Evolutionary conservation across 2,113 vertebrate genomes (phyloP), one percentile per base, ranked within the genome.

Genomic region (Varanus salvator): DNA sequence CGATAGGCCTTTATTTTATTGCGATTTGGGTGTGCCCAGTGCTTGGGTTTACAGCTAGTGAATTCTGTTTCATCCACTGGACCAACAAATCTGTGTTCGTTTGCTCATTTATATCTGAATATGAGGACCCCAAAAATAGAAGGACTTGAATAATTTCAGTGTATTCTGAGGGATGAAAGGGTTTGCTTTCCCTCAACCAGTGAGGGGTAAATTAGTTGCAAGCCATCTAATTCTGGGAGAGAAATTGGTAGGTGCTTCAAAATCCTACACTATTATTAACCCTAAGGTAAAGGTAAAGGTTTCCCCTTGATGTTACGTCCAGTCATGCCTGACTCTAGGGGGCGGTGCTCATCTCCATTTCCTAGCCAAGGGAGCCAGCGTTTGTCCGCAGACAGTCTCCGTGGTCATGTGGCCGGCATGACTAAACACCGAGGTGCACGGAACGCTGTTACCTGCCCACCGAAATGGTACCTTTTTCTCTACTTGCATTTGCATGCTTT

Each of bases 71-170:
- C 75, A 29, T 87, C 57, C 34, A 77, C 25, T n/a, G 66, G 7
- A 31, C 48, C 27, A 38, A 80, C 68, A 2, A 80, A 31, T 29
- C 69, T 6, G 0, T 82, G 68, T 34, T 82, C 9, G 38, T 78
- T 77, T 69, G 38, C 44, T 6, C 38, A 11, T 50, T 48, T 60
- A 44, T 88, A 74, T 19, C 1, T 75, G 48, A 75, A 34, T 57
- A 23, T 71, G 52, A 85, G 48, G 66, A 72, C n/a, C 69, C 80
- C 64, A 11, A 80, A 87, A 80, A 87, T 87, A 52, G 29, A 57
- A 71, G n/a, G 78, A 81, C 48, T 88, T 66, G 81, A 68, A 52
- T 72, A 2, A 52, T 81, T 72, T 81, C 31, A 71, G 15, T 57
- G 78, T 4, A 82, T 4, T 34, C 27, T 17, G n/a, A 64, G 25